phyloP scores from a whole-genome alignment of 2,113 vertebrate genomes.

The Salvelinus alpinus region DNA sequence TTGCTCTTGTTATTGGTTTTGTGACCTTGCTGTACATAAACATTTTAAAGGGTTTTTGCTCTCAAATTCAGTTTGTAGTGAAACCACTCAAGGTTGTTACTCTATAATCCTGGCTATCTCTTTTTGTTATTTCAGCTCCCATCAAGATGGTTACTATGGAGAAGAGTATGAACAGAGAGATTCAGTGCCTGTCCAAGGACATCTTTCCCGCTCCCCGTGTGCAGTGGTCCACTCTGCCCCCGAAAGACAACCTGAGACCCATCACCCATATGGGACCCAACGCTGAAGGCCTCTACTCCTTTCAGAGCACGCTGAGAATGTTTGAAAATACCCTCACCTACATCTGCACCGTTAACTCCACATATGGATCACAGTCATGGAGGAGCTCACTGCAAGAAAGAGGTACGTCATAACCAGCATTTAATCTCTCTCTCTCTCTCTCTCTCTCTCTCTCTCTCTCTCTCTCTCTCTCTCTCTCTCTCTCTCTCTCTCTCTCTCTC shows the following conservation, averaged over 20 bases:
- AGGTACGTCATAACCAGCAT: conserved; percentile 49
- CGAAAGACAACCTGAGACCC: neutral
- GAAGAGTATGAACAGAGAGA: neutral
- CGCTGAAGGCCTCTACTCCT: conserved; percentile 32
- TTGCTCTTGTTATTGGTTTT: neutral
- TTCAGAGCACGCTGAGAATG: conserved; percentile 54
- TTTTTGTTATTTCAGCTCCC: conserved; percentile 32
- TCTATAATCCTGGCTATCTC: neutral
- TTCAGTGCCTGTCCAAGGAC: conserved; percentile 32
- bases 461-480: neutral
- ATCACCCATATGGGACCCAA: conserved; percentile 23
- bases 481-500: neutral
- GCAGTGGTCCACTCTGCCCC: conserved; percentile 36
- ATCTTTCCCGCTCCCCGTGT: conserved; percentile 44
- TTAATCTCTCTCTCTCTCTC: neutral
- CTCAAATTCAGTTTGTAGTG: neutral
- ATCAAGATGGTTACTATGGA: conserved; percentile 25
- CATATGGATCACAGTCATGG: conserved; percentile 53
- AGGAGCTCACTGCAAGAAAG: conserved; percentile 54
- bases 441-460: neutral
- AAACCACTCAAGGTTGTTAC: neutral
- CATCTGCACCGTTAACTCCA: conserved; percentile 46
- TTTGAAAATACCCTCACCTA: conserved; percentile 53
- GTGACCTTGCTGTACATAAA: neutral
- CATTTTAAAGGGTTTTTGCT: neutral